Conservation (phyloP, 2,888 invertebrate species). For the Drosophila mimica region DNA sequence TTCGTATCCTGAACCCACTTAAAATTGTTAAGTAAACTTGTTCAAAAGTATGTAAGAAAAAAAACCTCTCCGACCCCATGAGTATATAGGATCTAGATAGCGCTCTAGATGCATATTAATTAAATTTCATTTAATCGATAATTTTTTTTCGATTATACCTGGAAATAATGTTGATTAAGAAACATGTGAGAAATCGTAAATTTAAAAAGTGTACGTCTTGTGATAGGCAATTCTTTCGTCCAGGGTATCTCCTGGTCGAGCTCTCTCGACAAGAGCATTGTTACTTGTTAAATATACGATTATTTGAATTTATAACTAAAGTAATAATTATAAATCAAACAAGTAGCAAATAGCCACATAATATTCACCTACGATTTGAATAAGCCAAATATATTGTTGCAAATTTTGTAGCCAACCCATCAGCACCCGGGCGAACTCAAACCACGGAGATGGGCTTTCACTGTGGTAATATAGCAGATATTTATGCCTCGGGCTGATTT, state of each 20-base stretch:
- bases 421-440: slow-evolving; percentile 50
- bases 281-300: not conserved
- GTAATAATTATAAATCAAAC: slow-evolving; percentile 15
- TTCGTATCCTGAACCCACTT: not conserved
- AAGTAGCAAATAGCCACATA: not conserved
- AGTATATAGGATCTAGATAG: not conserved
- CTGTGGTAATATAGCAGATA: slow-evolving; percentile 32
- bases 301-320: slow-evolving; percentile 3
- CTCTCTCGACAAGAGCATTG: not conserved
- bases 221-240: not conserved
- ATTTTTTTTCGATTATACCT: not conserved
- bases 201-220: not conserved
- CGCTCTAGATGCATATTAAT: not conserved
- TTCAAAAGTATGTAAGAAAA: not conserved
- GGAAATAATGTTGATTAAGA: not conserved
- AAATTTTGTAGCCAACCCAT: slow-evolving; percentile 41
- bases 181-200: too few relatives aligned
- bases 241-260: not conserved
- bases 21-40: not conserved
- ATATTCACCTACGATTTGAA: slow-evolving; percentile 6
- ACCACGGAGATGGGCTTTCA: slow-evolving; percentile 10
- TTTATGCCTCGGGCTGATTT: slow-evolving; percentile 33
- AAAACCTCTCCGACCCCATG: not conserved
- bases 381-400: slow-evolving; percentile 45
- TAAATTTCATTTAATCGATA: not conserved